Conservation (phyloP, 2,888 invertebrate genomes). For the Plebejus argus region DNA sequence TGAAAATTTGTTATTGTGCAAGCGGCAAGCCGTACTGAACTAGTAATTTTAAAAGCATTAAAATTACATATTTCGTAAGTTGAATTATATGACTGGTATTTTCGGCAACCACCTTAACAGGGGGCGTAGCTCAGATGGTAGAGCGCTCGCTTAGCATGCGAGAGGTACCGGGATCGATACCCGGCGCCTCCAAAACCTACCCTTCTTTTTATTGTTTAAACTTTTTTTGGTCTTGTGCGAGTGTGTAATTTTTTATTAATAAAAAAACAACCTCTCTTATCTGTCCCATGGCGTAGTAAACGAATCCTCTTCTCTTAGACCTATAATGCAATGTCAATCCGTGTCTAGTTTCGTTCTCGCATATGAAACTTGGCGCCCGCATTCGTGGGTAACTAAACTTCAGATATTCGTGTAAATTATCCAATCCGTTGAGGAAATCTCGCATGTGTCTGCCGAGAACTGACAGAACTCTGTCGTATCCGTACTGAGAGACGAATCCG, state of each 20-base stretch:
- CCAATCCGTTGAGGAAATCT: constrained; percentile 96
- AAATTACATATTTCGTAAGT: neutral
- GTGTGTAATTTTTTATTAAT: neutral
- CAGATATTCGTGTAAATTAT: constrained; percentile 98
- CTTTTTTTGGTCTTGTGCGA: too few relatives aligned
- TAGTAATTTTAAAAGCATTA: neutral
- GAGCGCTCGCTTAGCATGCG: constrained; percentile 81
- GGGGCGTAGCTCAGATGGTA: constrained; percentile 81
- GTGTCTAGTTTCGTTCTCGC: constrained; percentile 95
- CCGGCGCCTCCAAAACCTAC: constrained; percentile 54
- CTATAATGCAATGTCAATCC: constrained; percentile 96
- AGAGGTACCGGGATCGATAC: constrained; percentile 77
- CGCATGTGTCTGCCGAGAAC: constrained; percentile 96
- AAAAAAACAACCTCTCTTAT: constrained; percentile 86
- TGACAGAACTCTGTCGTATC: constrained; percentile 94
- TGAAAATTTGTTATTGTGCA: too few relatives aligned
- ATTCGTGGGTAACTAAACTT: constrained; percentile 95
- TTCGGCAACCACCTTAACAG: constrained; percentile 38
- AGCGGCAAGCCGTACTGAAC: neutral
- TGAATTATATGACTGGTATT: neutral
- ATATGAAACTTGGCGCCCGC: constrained; percentile 97
- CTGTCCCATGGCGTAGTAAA: constrained; percentile 98
- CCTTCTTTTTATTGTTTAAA: neutral
- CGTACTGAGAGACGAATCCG: constrained; percentile 95
- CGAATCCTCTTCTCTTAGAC: constrained; percentile 95